phyloP scores from a whole-genome alignment of 2,797 vertebrate genomes.

The Amblyopsis hoosieri region DNA sequence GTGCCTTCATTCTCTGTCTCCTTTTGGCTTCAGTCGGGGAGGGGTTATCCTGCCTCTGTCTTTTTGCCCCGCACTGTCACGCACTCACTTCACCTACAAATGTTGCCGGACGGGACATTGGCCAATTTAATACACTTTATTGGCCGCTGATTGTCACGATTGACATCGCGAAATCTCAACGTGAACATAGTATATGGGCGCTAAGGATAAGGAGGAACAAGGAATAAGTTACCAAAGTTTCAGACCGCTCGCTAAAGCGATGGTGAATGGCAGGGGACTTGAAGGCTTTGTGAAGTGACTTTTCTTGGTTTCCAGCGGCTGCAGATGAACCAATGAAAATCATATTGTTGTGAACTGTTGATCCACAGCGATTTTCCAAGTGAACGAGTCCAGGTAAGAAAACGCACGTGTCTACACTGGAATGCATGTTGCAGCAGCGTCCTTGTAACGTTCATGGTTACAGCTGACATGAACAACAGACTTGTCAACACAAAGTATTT shows the following conservation, averaged over 20 bases:
- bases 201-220: not conserved
- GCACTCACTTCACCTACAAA: conserved; percentile 81
- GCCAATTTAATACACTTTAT: conserved; percentile 75
- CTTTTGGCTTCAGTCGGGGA: conserved; percentile 58
- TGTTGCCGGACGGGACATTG: conserved; percentile 87
- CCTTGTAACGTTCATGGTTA: too few species aligned
- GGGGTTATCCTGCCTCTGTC: conserved; percentile 81
- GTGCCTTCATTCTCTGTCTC: conserved; percentile 9
- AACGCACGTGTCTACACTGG: not conserved
- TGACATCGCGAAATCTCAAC: conserved; percentile 80
- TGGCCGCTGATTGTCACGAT: conserved; percentile 81
- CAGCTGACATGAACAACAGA: too few species aligned
- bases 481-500: too few species aligned
- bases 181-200: conserved; percentile 45
- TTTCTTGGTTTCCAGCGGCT: not conserved
- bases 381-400: conserved; percentile 84
- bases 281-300: conserved; percentile 45
- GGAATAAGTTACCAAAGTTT: conserved; percentile 78
- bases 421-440: not conserved
- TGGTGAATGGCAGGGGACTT: conserved; percentile 65
- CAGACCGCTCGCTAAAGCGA: conserved; percentile 57
- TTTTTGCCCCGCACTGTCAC: conserved; percentile 83
- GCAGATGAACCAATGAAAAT: not conserved
- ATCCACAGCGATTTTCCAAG: conserved; percentile 54
- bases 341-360: not conserved